Evolutionary conservation across 2,113 vertebrate genomes (phyloP).

Genomic region (Cervus canadensis): DNA sequence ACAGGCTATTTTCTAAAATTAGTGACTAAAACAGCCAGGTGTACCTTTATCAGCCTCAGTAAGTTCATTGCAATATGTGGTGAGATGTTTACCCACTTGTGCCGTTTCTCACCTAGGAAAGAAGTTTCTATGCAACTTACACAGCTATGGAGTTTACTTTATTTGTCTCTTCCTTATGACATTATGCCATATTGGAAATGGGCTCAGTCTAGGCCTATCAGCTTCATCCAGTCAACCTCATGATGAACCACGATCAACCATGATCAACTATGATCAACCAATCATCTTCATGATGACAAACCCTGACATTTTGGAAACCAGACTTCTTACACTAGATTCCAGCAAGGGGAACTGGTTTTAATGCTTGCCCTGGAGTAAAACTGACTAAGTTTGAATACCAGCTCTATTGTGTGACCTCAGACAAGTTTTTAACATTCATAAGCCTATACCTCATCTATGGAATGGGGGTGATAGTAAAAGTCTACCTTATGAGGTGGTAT

Average conservation of each 20-base stretch:
- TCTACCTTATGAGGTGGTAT: background rate
- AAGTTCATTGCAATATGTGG: background rate
- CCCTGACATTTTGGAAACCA: background rate
- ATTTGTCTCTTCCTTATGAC: background rate
- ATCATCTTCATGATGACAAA: background rate
- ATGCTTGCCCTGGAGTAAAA: background rate
- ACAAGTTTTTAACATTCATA: background rate
- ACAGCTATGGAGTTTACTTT: background rate
- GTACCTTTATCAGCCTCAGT: background rate
- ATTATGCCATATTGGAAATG: background rate
- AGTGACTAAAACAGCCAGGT: background rate
- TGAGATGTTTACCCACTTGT: background rate
- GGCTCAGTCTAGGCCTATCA: background rate
- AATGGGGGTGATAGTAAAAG: background rate
- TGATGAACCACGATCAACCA: background rate
- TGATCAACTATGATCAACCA: background rate
- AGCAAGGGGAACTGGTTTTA: background rate
- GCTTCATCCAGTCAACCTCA: background rate
- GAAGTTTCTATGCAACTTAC: background rate
- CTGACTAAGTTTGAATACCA: background rate
- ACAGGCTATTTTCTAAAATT: background rate
- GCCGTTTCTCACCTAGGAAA: background rate
- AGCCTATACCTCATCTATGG: background rate
- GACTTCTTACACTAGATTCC: background rate
- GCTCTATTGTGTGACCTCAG: background rate